Conservation (phyloP, 2,797 vertebrate species). For the Peromyscus aztecus region DNA sequence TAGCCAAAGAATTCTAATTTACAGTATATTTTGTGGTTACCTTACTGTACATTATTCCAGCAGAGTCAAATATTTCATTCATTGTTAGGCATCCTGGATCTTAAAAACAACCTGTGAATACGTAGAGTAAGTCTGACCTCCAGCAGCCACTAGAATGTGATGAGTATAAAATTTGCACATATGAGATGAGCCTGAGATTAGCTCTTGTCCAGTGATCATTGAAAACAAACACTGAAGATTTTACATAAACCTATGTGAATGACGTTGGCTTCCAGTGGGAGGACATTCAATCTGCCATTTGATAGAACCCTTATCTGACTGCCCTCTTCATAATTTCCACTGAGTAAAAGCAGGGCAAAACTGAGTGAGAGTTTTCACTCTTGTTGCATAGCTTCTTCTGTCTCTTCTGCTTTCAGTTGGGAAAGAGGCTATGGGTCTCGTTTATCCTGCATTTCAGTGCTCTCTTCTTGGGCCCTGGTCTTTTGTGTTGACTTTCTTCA, state of each 20-base stretch:
- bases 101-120: background rate
- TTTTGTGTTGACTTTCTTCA: slow-evolving; percentile 13
- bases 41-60: background rate
- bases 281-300: slow-evolving; percentile 95
- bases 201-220: slow-evolving; percentile 90
- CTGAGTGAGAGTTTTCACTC: slow-evolving; percentile 94
- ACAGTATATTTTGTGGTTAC: background rate
- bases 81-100: background rate
- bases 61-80: background rate
- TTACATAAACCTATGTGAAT: slow-evolving; percentile 92
- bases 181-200: background rate
- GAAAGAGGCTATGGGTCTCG: background rate
- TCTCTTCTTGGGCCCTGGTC: slow-evolving; percentile 55
- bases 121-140: background rate
- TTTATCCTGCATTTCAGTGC: slow-evolving; percentile 67
- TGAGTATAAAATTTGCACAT: background rate
- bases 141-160: background rate
- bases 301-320: slow-evolving; percentile 93
- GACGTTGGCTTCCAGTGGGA: slow-evolving; percentile 91
- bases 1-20: background rate
- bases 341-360: slow-evolving; percentile 91
- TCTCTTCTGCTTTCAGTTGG: slow-evolving; percentile 80
- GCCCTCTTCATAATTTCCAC: slow-evolving; percentile 88
- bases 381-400: slow-evolving; percentile 93
- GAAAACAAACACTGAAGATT: slow-evolving; percentile 93